A percentile compares a stretch with the other conserved stretches of the same genome.
These are phyloP conservation scores for Gyps fulvus DNA, from an alignment of 2,113 vertebrate genomes.

Conservation along the genomic window DNA sequence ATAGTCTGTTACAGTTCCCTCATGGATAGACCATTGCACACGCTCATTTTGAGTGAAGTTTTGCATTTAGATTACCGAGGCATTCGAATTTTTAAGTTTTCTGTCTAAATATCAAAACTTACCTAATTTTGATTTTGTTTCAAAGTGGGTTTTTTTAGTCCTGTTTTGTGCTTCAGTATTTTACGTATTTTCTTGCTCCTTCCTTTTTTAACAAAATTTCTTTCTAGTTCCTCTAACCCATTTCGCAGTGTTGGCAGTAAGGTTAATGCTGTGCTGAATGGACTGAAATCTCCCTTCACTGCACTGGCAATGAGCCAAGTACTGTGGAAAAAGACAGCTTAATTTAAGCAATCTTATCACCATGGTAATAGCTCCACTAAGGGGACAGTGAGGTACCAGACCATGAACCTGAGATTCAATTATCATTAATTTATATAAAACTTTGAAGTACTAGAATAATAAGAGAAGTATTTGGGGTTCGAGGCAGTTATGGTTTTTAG, in stretches of 20 bases:
- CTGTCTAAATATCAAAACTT: background rate
- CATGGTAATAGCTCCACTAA: slow-evolving; percentile 47
- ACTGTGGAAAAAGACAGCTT: slow-evolving; percentile 45
- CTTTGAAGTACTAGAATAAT: background rate
- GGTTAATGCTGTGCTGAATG: slow-evolving; percentile 63
- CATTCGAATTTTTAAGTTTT: background rate
- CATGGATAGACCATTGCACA: background rate
- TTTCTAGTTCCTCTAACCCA: background rate
- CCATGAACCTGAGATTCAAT: slow-evolving; percentile 49
- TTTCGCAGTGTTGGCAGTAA: slow-evolving; percentile 45
- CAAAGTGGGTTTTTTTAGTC: background rate
- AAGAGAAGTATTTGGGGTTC: slow-evolving; percentile 11
- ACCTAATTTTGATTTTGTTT: background rate
- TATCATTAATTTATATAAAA: slow-evolving; percentile 51
- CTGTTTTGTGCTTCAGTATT: background rate
- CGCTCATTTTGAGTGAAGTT: background rate
- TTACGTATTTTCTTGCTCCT: background rate
- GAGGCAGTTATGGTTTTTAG: background rate
- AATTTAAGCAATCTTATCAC: slow-evolving; percentile 50
- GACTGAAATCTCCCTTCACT: slow-evolving; percentile 58
- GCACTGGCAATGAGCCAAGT: slow-evolving; percentile 40
- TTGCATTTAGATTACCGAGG: background rate
- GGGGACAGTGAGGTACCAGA: slow-evolving; percentile 30
- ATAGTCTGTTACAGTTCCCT: background rate
- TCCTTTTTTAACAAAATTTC: background rate